A percentile compares a stretch with the other conserved stretches of the same genome.
phyloP scores from a whole-genome alignment of 2,888 invertebrate genomes.

The Endomychus coccineus region DNA sequence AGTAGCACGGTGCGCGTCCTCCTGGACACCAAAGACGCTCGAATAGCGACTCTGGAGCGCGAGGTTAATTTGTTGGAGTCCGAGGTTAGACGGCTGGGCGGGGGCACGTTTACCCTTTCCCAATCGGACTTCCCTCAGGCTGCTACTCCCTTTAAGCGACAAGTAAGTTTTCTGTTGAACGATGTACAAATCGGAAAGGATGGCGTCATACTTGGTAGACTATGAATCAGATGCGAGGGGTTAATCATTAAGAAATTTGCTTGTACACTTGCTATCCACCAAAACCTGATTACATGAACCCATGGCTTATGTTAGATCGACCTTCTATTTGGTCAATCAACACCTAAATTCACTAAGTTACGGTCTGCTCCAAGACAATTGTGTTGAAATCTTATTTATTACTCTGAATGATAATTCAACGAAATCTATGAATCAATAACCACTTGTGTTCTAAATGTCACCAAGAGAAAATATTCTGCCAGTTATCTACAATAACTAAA shows the following conservation, averaged over 20 bases:
- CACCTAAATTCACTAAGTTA: too few species aligned
- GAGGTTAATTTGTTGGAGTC: conserved; percentile 74
- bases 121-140: conserved; percentile 42
- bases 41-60: conserved; percentile 80
- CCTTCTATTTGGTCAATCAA: too few species aligned
- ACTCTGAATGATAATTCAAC: too few species aligned
- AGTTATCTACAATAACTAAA: too few species aligned
- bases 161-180: conserved; percentile 81
- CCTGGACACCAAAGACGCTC: conserved; percentile 79
- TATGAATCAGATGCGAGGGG: conserved; percentile 15
- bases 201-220: conserved; percentile 46
- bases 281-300: too few species aligned
- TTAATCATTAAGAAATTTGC: conserved; percentile 16
- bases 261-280: too few species aligned
- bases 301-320: too few species aligned
- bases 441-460: too few species aligned
- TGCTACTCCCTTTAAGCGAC: conserved; percentile 63
- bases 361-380: too few species aligned
- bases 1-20: conserved; percentile 70
- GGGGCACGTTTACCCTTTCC: conserved; percentile 25
- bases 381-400: too few species aligned
- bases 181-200: conserved; percentile 71
- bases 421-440: too few species aligned
- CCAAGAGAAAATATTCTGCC: too few species aligned
- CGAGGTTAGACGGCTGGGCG: conserved; percentile 55